Conservation (phyloP, 2,888 invertebrate genomes). For the Athetis lepigone region DNA sequence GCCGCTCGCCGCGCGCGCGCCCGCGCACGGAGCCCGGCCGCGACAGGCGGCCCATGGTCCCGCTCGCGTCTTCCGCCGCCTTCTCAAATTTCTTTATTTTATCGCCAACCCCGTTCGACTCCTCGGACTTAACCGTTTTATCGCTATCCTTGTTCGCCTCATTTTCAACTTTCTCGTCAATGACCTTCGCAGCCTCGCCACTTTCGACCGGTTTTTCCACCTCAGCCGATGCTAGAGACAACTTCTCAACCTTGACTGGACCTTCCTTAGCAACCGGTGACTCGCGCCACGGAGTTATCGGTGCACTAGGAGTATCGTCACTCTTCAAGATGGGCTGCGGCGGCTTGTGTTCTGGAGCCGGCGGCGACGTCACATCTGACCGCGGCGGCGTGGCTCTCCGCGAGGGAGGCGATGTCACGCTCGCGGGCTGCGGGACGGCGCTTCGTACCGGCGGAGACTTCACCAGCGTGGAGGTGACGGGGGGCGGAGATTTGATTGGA, state of each 20-base stretch:
- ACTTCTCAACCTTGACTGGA: conserved; percentile 54
- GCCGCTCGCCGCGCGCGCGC: conserved; percentile 58
- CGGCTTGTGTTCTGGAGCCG: conserved; percentile 33
- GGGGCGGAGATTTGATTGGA: conserved; percentile 57
- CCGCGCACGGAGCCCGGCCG: conserved; percentile 82
- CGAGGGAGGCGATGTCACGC: conserved; percentile 59
- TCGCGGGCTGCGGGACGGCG: background rate
- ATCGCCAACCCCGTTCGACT: conserved; percentile 86
- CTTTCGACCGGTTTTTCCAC: conserved; percentile 31
- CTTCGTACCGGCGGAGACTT: conserved; percentile 39
- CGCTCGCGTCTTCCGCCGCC: conserved; percentile 83
- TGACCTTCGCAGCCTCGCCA: conserved; percentile 30
- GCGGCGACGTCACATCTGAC: conserved; percentile 48
- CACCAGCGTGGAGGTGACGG: conserved; percentile 41
- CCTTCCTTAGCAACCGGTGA: conserved; percentile 68
- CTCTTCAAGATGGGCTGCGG: conserved; percentile 43
- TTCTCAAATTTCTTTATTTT: conserved; percentile 88
- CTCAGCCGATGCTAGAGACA: conserved; percentile 48
- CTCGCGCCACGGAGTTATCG: conserved; percentile 67
- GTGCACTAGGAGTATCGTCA: conserved; percentile 57
- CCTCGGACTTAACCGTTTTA: conserved; percentile 67
- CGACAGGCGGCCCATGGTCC: conserved; percentile 73
- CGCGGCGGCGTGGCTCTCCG: conserved; percentile 59
- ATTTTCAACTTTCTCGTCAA: conserved; percentile 33
- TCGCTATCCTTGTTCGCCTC: conserved; percentile 23